phyloP scores from a whole-genome alignment of 2,113 vertebrate species.

The Amazona guildingii region DNA sequence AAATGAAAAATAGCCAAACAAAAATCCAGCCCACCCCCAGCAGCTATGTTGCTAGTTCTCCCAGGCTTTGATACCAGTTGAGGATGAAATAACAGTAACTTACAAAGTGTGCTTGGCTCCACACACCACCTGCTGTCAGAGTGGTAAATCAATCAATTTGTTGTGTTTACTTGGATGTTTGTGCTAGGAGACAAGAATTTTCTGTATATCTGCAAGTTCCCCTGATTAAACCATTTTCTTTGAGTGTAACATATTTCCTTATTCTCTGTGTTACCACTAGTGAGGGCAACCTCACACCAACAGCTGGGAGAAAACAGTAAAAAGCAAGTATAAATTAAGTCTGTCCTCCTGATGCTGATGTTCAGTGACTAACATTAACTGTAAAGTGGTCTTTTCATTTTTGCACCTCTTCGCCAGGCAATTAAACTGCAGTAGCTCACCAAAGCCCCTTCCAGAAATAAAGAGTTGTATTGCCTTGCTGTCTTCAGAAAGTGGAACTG shows the following conservation, averaged over 20 bases:
- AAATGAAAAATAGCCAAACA: background rate
- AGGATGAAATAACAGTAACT: background rate
- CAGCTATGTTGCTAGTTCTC: background rate
- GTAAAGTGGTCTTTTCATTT: background rate
- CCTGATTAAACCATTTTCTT: background rate
- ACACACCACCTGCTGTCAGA: background rate
- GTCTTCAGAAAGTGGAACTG: background rate
- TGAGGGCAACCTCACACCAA: background rate
- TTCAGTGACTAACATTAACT: background rate
- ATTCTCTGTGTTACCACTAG: background rate
- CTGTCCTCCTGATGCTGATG: background rate
- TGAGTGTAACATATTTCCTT: background rate
- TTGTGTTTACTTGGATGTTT: background rate
- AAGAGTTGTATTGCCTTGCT: background rate
- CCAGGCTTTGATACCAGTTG: background rate
- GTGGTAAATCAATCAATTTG: background rate
- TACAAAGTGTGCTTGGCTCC: background rate
- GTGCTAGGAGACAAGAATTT: background rate
- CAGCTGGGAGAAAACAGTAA: background rate
- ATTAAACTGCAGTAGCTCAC: background rate
- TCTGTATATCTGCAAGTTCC: background rate
- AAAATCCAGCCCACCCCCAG: background rate
- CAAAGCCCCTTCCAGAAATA: background rate
- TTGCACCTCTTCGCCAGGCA: background rate
- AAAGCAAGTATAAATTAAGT: background rate